Evolutionary conservation across 92 coral and sea anemone species (phyloP).

Genomic region (Epizoanthus stellaris): DNA sequence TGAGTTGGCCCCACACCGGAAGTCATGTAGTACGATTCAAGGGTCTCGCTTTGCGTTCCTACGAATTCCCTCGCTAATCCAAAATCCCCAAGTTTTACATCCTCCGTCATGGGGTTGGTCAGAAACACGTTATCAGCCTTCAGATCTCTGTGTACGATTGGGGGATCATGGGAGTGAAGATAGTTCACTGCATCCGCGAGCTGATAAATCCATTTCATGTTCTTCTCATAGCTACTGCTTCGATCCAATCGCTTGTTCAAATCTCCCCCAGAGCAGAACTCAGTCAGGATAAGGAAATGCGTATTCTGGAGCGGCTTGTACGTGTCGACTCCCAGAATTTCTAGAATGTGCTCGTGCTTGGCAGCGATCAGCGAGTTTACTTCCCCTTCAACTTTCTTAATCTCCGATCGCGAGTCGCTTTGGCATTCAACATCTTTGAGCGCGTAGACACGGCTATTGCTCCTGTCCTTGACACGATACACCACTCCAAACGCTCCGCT

Average conservation of each 20-base stretch:
- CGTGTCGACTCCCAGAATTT: conserved; percentile 50
- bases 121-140: conserved; percentile 86
- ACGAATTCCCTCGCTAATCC: conserved; percentile 80
- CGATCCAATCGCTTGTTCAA: conserved; percentile 65
- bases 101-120: conserved; percentile 41
- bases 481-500: conserved; percentile 81
- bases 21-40: conserved; percentile 57
- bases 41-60: conserved; percentile 28
- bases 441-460: conserved; percentile 52
- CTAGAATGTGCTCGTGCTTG: conserved; percentile 57
- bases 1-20: conserved; percentile 48
- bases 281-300: conserved; percentile 65
- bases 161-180: conserved; percentile 52
- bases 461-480: conserved; percentile 54
- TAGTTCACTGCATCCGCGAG: conserved; percentile 82
- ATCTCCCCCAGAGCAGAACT: conserved; percentile 72
- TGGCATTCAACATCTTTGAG: conserved; percentile 65
- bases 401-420: conserved; percentile 26
- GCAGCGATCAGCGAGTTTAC: conserved; percentile 44
- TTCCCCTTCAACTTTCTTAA: conserved; percentile 61
- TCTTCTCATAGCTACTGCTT: conserved; percentile 42
- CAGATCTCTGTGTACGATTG: conserved; percentile 81
- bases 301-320: background rate
- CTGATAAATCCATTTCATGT: conserved; percentile 77
- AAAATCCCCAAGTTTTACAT: conserved; percentile 84